Conservation (phyloP, 2,113 vertebrate species). For the Sebastes schlegelii region DNA sequence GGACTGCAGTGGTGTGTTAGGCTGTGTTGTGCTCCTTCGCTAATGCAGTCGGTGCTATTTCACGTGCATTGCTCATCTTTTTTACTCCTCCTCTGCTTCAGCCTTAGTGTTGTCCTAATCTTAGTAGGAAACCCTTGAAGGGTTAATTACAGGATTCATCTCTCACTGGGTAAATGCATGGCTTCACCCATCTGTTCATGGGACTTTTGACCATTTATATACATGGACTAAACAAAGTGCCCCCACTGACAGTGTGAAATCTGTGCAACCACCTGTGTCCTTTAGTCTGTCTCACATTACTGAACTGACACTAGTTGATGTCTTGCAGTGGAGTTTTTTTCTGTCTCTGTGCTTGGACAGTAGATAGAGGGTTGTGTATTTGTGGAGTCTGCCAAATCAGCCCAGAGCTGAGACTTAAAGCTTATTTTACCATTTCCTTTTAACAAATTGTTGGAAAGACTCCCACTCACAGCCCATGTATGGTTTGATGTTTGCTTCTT, state of each 20-base stretch:
- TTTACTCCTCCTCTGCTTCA: slow-evolving; percentile 42
- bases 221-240: slow-evolving; percentile 16
- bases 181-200: slow-evolving; percentile 41
- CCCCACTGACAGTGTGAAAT: slow-evolving; percentile 50
- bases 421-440: background rate
- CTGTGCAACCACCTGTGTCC: slow-evolving; percentile 11
- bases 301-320: slow-evolving; percentile 27
- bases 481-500: slow-evolving; percentile 37
- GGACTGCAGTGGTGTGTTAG: slow-evolving; percentile 84
- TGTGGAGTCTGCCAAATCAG: slow-evolving; percentile 31
- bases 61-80: slow-evolving; percentile 21
- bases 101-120: slow-evolving; percentile 50
- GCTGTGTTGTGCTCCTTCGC: slow-evolving; percentile 87
- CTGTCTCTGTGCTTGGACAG: slow-evolving; percentile 34
- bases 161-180: slow-evolving; percentile 50
- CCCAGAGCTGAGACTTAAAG: background rate
- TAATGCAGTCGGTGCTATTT: slow-evolving; percentile 75
- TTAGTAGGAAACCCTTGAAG: slow-evolving; percentile 34
- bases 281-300: slow-evolving; percentile 37
- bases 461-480: slow-evolving; percentile 25
- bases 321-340: slow-evolving; percentile 20
- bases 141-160: slow-evolving; percentile 40
- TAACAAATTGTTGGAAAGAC: slow-evolving; percentile 25
- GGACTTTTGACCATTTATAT: slow-evolving; percentile 17
- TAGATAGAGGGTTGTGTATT: slow-evolving; percentile 27